These are phyloP conservation scores for Timandra comae DNA, from an alignment of 2,888 invertebrate species.

Conservation along the genomic window DNA sequence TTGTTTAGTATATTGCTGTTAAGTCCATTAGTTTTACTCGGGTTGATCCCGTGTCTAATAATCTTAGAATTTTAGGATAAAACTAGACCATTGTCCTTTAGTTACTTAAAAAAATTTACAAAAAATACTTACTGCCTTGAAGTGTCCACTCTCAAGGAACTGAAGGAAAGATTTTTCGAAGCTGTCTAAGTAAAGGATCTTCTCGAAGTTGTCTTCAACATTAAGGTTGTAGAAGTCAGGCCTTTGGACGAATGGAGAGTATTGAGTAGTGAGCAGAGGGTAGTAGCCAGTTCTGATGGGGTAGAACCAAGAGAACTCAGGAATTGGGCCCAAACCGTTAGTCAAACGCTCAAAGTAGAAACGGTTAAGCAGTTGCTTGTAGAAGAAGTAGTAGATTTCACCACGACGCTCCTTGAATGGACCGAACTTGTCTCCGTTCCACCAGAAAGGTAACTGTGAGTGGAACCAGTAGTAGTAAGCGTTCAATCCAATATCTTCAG, in stretches of 20 bases:
- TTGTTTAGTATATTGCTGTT: too few relatives aligned
- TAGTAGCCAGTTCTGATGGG: conserved; percentile 64
- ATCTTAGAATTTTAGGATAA: too few relatives aligned
- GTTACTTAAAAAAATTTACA: not conserved
- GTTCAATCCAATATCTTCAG: conserved; percentile 83
- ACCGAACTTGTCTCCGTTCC: conserved; percentile 69
- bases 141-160: conserved; percentile 71
- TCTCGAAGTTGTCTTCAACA: conserved; percentile 62
- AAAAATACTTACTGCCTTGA: conserved; percentile 77
- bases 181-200: conserved; percentile 72
- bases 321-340: conserved; percentile 78
- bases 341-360: conserved; percentile 83
- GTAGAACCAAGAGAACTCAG: conserved; percentile 79
- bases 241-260: conserved; percentile 74
- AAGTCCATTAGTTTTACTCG: too few relatives aligned
- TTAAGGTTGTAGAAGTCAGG: conserved; percentile 78
- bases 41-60: too few relatives aligned
- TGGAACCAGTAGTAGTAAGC: conserved; percentile 81
- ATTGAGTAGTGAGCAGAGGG: conserved; percentile 29
- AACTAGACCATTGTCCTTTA: too few relatives aligned
- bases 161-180: conserved; percentile 76
- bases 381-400: conserved; percentile 79
- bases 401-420: conserved; percentile 77
- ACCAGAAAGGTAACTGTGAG: conserved; percentile 79
- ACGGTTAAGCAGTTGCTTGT: conserved; percentile 81